phyloP scores from a whole-genome alignment of 2,113 vertebrate genomes.

The Girardinichthys multiradiatus region DNA sequence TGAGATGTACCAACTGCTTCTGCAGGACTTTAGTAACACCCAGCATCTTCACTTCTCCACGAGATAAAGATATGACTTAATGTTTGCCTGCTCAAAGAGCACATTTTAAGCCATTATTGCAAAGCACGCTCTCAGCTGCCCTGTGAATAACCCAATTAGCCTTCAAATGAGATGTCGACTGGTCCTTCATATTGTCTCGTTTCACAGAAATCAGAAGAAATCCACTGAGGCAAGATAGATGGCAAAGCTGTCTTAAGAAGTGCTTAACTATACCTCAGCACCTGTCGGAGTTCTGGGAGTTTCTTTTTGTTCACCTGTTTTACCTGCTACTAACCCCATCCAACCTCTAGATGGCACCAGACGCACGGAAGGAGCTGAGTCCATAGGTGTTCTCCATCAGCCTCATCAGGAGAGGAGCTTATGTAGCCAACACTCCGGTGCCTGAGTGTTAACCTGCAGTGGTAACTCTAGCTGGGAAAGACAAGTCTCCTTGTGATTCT shows the following conservation, averaged over 20 bases:
- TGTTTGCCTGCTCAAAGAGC: slow-evolving; percentile 56
- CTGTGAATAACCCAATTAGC: slow-evolving; percentile 71
- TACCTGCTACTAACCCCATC: no score
- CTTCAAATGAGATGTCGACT: slow-evolving; percentile 67
- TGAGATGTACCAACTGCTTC: slow-evolving; percentile 40
- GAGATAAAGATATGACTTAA: slow-evolving; percentile 44
- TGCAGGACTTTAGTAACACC: slow-evolving; percentile 13
- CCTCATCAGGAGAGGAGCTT: no score
- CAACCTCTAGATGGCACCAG: no score
- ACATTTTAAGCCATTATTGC: slow-evolving; percentile 63
- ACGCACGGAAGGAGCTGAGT: no score
- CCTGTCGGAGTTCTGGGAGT: no score
- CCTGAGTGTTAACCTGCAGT: no score
- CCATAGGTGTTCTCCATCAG: no score
- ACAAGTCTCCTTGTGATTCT: no score
- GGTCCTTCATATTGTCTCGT: slow-evolving; percentile 62
- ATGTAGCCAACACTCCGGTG: no score
- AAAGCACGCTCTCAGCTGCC: slow-evolving; percentile 37
- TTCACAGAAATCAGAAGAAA: slow-evolving; percentile 54
- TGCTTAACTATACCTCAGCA: slow-evolving; percentile 45
- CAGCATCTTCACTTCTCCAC: slow-evolving; percentile 48
- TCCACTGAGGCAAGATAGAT: slow-evolving; percentile 46
- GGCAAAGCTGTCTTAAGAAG: slow-evolving; percentile 40
- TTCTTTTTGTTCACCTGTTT: no score
- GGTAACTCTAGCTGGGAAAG: no score